These are phyloP conservation scores for Hypothenemus hampei DNA, from an alignment of 1,140 invertebrate species.

Conservation along the genomic window DNA sequence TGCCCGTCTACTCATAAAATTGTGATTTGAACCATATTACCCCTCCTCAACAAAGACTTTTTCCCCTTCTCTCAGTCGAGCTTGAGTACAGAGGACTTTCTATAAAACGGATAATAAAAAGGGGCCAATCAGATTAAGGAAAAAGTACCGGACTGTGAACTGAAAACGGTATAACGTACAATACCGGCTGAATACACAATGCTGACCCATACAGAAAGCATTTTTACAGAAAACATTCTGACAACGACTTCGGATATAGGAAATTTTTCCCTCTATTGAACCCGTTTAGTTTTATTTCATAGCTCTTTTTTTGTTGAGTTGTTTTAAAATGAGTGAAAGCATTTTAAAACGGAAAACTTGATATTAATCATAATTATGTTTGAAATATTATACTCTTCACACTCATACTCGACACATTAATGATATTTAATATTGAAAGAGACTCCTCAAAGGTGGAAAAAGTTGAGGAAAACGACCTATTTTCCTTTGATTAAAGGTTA, in stretches of 20 bases:
- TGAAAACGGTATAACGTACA: constrained; percentile 22
- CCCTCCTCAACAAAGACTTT: constrained; percentile 12
- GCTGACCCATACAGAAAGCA: constrained; percentile 25
- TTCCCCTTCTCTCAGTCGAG: no score
- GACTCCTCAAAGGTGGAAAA: no score
- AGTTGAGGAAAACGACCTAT: no score
- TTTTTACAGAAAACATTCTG: constrained; percentile 27
- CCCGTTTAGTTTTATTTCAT: constrained; percentile 23
- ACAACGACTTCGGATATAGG: constrained; percentile 26
- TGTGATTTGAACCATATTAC: constrained; percentile 20
- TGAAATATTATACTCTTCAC: no score
- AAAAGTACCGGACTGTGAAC: constrained; percentile 24
- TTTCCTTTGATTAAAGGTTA: no score
- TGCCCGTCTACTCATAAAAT: no score
- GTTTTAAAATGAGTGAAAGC: no score
- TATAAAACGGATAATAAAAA: constrained; percentile 25
- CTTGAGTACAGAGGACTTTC: constrained; percentile 11
- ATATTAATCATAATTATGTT: no score
- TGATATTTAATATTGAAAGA: no score
- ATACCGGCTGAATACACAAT: constrained; percentile 29
- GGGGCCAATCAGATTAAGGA: constrained; percentile 27
- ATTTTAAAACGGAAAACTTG: no score
- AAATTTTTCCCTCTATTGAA: constrained; percentile 28
- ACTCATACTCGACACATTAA: no score
- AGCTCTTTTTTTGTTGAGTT: no score